phyloP scores from a whole-genome alignment of 2,888 invertebrate genomes.

The Perizoma flavofasciatum region DNA sequence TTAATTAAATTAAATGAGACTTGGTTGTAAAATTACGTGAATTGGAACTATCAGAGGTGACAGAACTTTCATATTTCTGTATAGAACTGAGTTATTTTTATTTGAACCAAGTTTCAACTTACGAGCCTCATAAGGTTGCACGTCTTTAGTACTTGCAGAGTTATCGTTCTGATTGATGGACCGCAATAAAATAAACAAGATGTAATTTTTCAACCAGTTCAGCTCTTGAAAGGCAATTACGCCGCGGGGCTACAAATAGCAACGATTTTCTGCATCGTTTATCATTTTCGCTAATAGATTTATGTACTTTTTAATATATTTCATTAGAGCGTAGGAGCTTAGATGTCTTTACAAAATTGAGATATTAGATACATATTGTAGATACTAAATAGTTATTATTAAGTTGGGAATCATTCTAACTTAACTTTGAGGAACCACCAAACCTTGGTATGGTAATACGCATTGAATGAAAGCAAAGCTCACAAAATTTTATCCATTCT shows the following conservation, averaged over 20 bases:
- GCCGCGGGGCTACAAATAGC: conserved; percentile 53
- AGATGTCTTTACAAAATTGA: conserved; percentile 7
- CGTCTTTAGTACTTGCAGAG: conserved; percentile 17
- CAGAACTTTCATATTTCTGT: no score
- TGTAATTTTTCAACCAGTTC: conserved; percentile 58
- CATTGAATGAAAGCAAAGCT: no score
- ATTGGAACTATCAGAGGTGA: no score
- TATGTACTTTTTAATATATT: conserved; percentile 19
- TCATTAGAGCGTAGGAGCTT: conserved; percentile 11
- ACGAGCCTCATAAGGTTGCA: conserved; percentile 3
- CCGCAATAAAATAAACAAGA: conserved; percentile 59
- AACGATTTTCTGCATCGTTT: conserved; percentile 50
- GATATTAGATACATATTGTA: not conserved
- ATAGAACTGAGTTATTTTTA: no score
- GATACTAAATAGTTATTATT: no score
- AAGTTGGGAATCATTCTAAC: no score
- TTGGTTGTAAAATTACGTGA: no score
- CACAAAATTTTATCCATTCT: no score
- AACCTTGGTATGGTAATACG: no score
- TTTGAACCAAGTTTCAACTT: not conserved
- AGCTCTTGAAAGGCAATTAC: conserved; percentile 52
- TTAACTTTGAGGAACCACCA: no score
- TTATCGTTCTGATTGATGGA: conserved; percentile 52
- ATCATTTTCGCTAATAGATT: conserved; percentile 37
- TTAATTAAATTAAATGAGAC: no score